Base-by-base conservation (phyloP, 2,113 vertebrate genomes). In the Elgaria multicarinata region DNA sequence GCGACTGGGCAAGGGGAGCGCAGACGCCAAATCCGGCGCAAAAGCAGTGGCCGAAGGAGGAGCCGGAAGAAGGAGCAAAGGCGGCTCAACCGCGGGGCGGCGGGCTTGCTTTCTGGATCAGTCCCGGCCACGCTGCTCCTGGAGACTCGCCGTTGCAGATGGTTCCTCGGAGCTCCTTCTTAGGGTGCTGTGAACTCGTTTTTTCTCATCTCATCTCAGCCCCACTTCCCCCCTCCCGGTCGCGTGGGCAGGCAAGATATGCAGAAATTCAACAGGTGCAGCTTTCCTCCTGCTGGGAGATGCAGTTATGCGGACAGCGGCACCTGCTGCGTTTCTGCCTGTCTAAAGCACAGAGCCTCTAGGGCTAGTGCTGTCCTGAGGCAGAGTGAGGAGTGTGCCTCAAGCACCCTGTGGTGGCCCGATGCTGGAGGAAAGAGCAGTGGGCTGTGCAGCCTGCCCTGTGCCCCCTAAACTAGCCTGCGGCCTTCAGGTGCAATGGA, bases 1-100 rank as follows among this genome's bases (percentile, higher is more conserved):
- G n/a, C n/a, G n/a, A n/a, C n/a, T n/a, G n/a, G n/a, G 76, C 87
- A 67, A 28, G 67, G 72, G 86, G 92, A 67, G 85, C 58, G 72
- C 72, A 44, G 89, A 76, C 82, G 69, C 86, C 36, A 50, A 50
- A 50, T 85, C 84, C 89, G 74, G 79, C 83, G 71, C 92, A 88
- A 90, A 91, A 90, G 53, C 92, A 67, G 91, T n/a, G 92, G 69
- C 82, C 28, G 92, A 76, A 93, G 93, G 93, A 91, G 93, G 92
- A 86, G 78, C 87, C 87, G 58, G 85, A 81, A 83, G 90, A 58
- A 75, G 86, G 83, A n/a, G 62, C 79, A 3, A 12, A 20, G 66
- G 58, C 44, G 86, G 64, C 0, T 12, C n/a, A 9, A 22, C 39
- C 58, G 20, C 53, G 53, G 53, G 75, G 42, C n/a, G 77, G 46